Percentiles rank a stretch among this genome's conserved stretches.
These are phyloP conservation scores for Urocyon cinereoargenteus DNA, from an alignment of 2,797 vertebrate genomes.

Conservation along the genomic window DNA sequence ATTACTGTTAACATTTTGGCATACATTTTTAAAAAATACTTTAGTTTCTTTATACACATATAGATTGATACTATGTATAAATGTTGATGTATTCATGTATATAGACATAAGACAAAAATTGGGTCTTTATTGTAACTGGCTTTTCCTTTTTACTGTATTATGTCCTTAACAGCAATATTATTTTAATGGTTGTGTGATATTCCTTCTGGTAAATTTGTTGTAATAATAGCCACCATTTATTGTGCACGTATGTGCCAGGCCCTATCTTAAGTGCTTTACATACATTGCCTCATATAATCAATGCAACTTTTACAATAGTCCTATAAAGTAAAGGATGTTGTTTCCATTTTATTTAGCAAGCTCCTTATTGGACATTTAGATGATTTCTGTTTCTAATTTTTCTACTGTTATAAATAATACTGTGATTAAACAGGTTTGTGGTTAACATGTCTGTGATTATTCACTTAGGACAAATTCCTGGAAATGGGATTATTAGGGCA, in stretches of 20 bases:
- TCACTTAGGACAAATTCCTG: background rate
- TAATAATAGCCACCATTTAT: background rate
- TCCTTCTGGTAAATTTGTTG: background rate
- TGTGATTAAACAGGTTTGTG: background rate
- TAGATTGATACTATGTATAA: background rate
- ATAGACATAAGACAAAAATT: background rate
- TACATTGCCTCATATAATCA: background rate
- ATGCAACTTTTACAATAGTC: background rate
- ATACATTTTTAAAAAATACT: background rate
- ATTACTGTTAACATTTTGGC: background rate
- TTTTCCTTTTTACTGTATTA: background rate
- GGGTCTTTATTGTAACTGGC: background rate
- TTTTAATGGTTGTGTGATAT: background rate
- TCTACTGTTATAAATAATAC: constrained; percentile 5
- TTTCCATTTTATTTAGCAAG: background rate
- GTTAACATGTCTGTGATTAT: background rate
- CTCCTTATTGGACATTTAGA: background rate
- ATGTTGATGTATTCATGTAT: background rate
- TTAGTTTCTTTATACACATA: constrained; percentile 2
- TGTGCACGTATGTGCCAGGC: background rate
- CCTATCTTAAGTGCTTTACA: background rate
- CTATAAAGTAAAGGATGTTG: background rate
- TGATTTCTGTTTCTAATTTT: constrained; percentile 9
- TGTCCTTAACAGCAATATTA: background rate
- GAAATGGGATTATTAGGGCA: background rate